These are phyloP conservation scores for Trachelus iudaicus DNA, from an alignment of 2,888 invertebrate species.

Conservation along the genomic window DNA sequence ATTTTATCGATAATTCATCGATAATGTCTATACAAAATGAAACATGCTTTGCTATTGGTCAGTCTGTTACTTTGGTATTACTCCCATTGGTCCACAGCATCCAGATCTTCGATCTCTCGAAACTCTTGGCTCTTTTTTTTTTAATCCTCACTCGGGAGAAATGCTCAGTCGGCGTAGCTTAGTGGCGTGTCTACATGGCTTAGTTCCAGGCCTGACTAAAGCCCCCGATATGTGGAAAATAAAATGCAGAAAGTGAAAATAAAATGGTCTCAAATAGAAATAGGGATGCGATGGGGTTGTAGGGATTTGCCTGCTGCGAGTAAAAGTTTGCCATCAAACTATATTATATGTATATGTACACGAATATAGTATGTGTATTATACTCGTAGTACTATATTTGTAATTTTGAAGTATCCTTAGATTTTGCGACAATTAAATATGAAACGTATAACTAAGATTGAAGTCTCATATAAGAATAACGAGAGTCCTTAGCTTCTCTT, in stretches of 20 bases:
- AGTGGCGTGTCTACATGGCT: slow-evolving; percentile 47
- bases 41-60: neutral
- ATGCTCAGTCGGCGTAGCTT: slow-evolving; percentile 29
- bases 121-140: neutral
- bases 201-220: slow-evolving; percentile 28
- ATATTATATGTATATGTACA: slow-evolving; percentile 1
- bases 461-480: neutral
- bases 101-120: neutral
- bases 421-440: neutral
- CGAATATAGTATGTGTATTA: neutral
- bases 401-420: neutral
- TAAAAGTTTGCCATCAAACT: slow-evolving; percentile 26
- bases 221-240: slow-evolving; percentile 41
- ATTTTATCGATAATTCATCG: neutral
- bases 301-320: slow-evolving; percentile 43
- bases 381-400: slow-evolving; percentile 6
- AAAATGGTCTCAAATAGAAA: slow-evolving; percentile 45
- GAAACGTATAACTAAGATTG: neutral
- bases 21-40: neutral
- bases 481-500: neutral
- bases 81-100: neutral
- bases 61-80: neutral
- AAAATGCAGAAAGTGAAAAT: slow-evolving; percentile 57
- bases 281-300: slow-evolving; percentile 10
- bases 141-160: neutral